Evolutionary conservation across 1,140 invertebrate species (phyloP), one percentile per base, ranked within the genome.

Genomic region (Macrobrachium rosenbergii): DNA sequence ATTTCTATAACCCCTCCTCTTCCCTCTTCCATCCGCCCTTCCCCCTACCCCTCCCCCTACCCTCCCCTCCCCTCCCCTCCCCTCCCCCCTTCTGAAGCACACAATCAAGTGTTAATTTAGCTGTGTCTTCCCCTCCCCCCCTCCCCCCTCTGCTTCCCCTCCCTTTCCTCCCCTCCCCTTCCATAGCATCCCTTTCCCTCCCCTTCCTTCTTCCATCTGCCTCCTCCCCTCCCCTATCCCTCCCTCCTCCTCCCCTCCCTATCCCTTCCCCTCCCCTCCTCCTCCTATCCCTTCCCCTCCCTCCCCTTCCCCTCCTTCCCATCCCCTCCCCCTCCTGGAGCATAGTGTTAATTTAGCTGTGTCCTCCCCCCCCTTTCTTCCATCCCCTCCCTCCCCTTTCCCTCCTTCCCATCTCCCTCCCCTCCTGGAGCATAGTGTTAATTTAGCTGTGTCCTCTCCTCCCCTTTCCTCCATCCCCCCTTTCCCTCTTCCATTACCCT

Each of bases 1-100:
- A 7, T 72, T 19, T 19, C 67, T 72, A n/a, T 19, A 11, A 21
- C 37, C 67, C 67, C 67, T 72, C 67, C 19, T 19, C 19, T 19
- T 19, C 67, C 19, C 67, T 10, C 19, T 19, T 28, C 19, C 67
- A 10, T 19, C 19, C 67, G 10, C 19, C 19, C 19, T 72, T 19
- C 19, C 19, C 37, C 19, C 37, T 28, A 21, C 7, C 6, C 67
- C 19, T 28, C 19, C 67, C 8, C 37, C 67, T 10, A 11, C 8
- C 7, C 19, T 19, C 37, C 19, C 67, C 37, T 28, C 37, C 67
- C 37, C 67, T 72, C 67, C 37, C 67, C 37, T 28, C 37, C 67
- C 37, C 67, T 72, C 67, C 37, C 67, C 37, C 67, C 37, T 28
- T 72, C n/a, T n/a, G n/a, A n/a, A n/a, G n/a, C n/a, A n/a, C n/a